Evolutionary conservation across 2,888 invertebrate genomes (phyloP), one percentile per base, ranked within the genome.

Genomic region (Acrobasis repandana): DNA sequence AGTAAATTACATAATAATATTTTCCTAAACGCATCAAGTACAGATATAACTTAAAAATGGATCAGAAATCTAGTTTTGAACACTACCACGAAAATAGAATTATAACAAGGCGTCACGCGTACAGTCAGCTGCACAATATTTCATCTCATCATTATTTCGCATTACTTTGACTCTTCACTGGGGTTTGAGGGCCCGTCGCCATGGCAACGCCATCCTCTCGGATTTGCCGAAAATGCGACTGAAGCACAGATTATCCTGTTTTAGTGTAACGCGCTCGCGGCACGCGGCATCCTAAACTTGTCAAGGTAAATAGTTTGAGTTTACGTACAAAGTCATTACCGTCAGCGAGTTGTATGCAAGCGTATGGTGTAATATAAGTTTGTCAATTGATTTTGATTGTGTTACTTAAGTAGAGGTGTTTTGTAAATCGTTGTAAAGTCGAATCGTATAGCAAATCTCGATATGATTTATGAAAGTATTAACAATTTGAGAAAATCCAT

Each of bases 291-390:
- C 75, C 73, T 68, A 81, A 86, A 88, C 85, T 86, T 85, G 83
- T 76, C 76, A 78, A 79, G 81, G 83, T 83, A 83, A 90, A 90
- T 89, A 89, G 88, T 90, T 90, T 70, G 70, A 86, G 83, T 52
- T 60, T 54, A 16, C 8, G 54, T 9, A 54, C 38, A 54, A 54
- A 54, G 38, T 54, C 54, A 20, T 43, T 38, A 10, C 20, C 14
- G 38, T 52, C 15, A 14, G 43, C 14, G n/a, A 43, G 43, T 43
- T 43, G 38, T 54, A 38, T 54, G 52, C 52, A 18, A 15, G 20
- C 20, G 36, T 11, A 11, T 38, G 38, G 11, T 54, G 38, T 18
- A 16, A 38, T 54, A 18, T 18, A 16, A 38, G 52, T 52, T 52
- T 52, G 34, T 9, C 8, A 15, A 52, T 52, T 15, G 16, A 6